Evolutionary conservation across 2,797 vertebrate genomes (phyloP).

Genomic region (Sarcophilus harrisii): DNA sequence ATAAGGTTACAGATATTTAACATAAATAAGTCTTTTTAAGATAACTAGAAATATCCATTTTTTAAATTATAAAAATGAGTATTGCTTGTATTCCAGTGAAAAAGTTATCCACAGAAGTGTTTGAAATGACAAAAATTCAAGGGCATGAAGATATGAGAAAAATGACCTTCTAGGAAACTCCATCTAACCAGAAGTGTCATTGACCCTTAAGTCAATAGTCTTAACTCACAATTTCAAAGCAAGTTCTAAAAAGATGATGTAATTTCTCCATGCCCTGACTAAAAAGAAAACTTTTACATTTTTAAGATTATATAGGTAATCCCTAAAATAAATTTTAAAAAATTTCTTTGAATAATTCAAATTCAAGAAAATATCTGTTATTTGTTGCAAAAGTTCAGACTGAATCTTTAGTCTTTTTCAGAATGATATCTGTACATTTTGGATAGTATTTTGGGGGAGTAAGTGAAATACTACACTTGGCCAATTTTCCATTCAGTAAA

Average conservation of each 20-base stretch:
- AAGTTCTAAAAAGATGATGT: constrained; percentile 79
- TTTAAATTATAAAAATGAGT: constrained; percentile 74
- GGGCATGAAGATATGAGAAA: constrained; percentile 71
- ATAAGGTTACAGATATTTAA: constrained; percentile 73
- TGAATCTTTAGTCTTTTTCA: background rate
- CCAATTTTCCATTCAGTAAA: background rate
- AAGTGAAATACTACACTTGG: background rate
- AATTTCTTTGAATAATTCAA: background rate
- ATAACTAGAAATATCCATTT: constrained; percentile 50
- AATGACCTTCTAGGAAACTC: constrained; percentile 74
- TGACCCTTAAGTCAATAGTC: too few relatives aligned
- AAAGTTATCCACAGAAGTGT: constrained; percentile 74
- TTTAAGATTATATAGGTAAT: constrained; percentile 57
- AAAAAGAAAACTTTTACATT: constrained; percentile 77
- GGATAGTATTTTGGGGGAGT: background rate
- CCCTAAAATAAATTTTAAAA: background rate
- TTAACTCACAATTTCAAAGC: constrained; percentile 81
- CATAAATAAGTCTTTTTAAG: constrained; percentile 59
- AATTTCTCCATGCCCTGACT: constrained; percentile 74
- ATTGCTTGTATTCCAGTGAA: constrained; percentile 72
- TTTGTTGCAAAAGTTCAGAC: background rate
- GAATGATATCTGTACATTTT: background rate
- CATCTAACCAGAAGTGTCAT: constrained; percentile 80
- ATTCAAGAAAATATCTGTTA: background rate
- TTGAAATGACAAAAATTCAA: constrained; percentile 77